Percentiles rank a stretch among this genome's conserved stretches.
Evolutionary conservation across 2,797 vertebrate genomes (phyloP).

Genomic region (Pitangus sulphuratus): DNA sequence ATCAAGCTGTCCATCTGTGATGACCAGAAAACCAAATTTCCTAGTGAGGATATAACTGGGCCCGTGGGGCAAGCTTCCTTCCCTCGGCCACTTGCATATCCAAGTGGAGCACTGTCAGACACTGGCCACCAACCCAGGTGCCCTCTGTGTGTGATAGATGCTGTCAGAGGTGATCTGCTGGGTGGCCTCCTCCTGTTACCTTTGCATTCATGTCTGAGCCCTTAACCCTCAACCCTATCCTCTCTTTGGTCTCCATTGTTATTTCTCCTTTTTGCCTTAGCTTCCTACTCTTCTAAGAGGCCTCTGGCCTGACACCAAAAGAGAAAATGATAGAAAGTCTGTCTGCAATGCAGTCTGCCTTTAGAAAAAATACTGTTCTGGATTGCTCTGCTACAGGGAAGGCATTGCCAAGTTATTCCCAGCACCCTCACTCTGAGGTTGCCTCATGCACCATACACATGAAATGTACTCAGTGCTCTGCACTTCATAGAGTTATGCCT

Average conservation of each 20-base stretch:
- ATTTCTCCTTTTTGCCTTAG: background rate
- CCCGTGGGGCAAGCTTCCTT: background rate
- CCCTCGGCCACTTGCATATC: background rate
- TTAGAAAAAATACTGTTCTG: background rate
- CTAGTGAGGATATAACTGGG: background rate
- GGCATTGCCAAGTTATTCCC: background rate
- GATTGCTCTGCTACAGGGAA: background rate
- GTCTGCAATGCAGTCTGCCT: background rate
- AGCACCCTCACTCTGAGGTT: background rate
- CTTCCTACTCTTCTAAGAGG: background rate
- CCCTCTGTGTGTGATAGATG: background rate
- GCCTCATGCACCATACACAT: background rate
- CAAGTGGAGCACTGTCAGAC: background rate
- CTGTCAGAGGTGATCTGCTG: background rate
- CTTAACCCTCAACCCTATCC: background rate
- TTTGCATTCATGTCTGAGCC: background rate
- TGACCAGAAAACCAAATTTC: background rate
- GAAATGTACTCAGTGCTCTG: background rate
- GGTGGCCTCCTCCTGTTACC: background rate
- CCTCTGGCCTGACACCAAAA: background rate
- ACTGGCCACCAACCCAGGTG: background rate
- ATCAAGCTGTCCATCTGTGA: fast-evolving
- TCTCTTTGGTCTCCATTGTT: background rate
- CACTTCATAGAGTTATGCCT: background rate
- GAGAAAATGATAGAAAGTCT: background rate